These are phyloP conservation scores for Lepas anatifera DNA, from an alignment of 2,888 invertebrate species.

Conservation along the genomic window DNA sequence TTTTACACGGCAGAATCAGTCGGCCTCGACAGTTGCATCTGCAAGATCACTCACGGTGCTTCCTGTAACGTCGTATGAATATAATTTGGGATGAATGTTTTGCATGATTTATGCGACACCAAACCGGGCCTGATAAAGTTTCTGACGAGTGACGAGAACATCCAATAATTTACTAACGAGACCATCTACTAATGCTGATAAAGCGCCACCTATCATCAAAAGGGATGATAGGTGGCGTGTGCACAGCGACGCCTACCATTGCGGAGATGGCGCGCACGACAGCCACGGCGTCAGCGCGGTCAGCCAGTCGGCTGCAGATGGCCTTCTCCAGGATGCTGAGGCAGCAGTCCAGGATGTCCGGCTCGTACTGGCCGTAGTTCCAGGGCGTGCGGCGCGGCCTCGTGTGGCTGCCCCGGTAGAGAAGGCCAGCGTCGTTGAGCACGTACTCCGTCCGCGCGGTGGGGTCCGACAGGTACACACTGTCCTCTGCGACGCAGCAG, in stretches of 20 bases:
- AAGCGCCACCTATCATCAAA: too few species aligned
- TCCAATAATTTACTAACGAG: too few species aligned
- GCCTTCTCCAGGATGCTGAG: slow-evolving; percentile 57
- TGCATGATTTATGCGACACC: too few species aligned
- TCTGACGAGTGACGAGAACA: too few species aligned
- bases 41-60: too few species aligned
- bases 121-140: too few species aligned
- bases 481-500: slow-evolving; percentile 45
- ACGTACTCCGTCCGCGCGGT: slow-evolving; percentile 71
- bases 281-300: slow-evolving; percentile 63
- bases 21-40: too few species aligned
- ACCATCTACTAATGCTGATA: too few species aligned
- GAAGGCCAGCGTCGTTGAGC: slow-evolving; percentile 71
- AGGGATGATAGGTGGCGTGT: too few species aligned
- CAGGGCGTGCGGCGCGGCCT: slow-evolving; percentile 71
- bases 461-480: slow-evolving; percentile 50
- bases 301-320: slow-evolving; percentile 39
- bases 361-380: slow-evolving; percentile 84
- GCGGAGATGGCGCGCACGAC: slow-evolving; percentile 71
- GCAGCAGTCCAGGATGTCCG: slow-evolving; percentile 64
- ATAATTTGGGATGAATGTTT: too few species aligned
- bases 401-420: slow-evolving; percentile 81
- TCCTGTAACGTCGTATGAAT: too few species aligned
- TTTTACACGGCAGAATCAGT: too few species aligned
- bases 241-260: slow-evolving; percentile 43